Evolutionary conservation across 2,113 vertebrate genomes (phyloP).

Genomic region (Bufo bufo): DNA sequence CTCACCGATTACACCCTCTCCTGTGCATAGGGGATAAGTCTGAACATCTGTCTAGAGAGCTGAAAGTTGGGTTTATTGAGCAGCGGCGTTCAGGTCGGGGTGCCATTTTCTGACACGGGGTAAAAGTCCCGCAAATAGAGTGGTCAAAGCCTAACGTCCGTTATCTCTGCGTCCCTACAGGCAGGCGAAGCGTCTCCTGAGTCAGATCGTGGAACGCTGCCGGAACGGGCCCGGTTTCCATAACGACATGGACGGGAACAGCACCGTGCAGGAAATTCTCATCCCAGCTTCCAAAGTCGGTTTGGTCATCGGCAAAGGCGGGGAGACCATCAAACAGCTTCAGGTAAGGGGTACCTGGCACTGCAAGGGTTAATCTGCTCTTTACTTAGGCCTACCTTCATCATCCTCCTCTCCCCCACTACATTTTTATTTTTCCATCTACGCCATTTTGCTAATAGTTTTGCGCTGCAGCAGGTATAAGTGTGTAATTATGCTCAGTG

Average conservation of each 20-base stretch:
- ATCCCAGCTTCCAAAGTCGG: constrained; percentile 98
- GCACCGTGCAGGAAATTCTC: constrained; percentile 91
- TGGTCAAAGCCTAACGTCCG: too few relatives aligned
- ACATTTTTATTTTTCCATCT: background rate
- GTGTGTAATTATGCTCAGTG: constrained; percentile 55
- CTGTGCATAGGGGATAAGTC: too few relatives aligned
- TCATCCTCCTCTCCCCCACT: background rate
- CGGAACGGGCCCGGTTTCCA: constrained; percentile 95
- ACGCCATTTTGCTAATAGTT: constrained; percentile 51
- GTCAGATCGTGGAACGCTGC: constrained; percentile 97
- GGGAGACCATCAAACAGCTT: constrained; percentile 96
- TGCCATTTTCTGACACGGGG: too few relatives aligned
- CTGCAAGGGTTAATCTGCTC: constrained; percentile 2
- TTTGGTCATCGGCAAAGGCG: constrained; percentile 97
- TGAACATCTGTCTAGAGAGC: too few relatives aligned
- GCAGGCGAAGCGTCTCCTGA: constrained; percentile 93
- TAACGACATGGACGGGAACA: constrained; percentile 87
- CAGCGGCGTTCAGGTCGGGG: too few relatives aligned
- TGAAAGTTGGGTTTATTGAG: too few relatives aligned
- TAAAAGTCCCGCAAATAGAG: too few relatives aligned
- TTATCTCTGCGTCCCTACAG: constrained; percentile 69
- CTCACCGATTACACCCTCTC: too few relatives aligned
- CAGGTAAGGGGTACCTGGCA: constrained; percentile 76
- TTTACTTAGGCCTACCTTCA: background rate
- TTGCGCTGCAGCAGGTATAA: constrained; percentile 51